Evolutionary conservation across 2,888 invertebrate genomes (phyloP).

Genomic region (Anthophora plumipes): DNA sequence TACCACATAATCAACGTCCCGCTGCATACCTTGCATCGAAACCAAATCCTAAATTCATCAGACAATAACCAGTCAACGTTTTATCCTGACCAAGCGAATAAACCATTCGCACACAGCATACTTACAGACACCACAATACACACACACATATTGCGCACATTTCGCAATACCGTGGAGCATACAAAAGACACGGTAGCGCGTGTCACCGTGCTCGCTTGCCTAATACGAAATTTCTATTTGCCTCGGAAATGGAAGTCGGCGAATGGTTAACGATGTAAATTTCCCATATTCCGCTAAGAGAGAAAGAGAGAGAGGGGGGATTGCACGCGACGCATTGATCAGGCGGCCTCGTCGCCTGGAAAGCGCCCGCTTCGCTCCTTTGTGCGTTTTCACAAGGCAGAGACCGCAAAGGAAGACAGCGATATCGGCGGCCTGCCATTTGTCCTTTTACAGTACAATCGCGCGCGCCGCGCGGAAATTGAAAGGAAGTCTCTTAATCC

Average conservation of each 20-base stretch:
- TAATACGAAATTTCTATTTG: conserved; percentile 22
- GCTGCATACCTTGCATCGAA: too few relatives aligned
- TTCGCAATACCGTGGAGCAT: not conserved
- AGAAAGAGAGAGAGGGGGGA: not conserved
- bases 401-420: conserved; percentile 29
- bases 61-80: not conserved
- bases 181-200: conserved; percentile 3
- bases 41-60: not conserved
- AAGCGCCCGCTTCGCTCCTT: conserved; percentile 9
- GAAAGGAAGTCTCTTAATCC: conserved; percentile 55
- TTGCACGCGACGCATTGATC: conserved; percentile 51
- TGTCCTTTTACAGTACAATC: conserved; percentile 46
- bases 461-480: conserved; percentile 45
- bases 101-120: not conserved
- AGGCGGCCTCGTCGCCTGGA: not conserved
- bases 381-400: conserved; percentile 21
- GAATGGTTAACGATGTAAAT: conserved; percentile 45
- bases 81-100: not conserved
- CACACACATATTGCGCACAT: too few relatives aligned
- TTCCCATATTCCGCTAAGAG: conserved; percentile 25
- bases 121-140: conserved; percentile 5
- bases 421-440: conserved; percentile 31
- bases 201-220: conserved; percentile 5
- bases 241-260: conserved; percentile 20
- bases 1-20: not conserved